Base-by-base conservation (phyloP, 2,113 vertebrate species). In the Malurus alboscapulatus region DNA sequence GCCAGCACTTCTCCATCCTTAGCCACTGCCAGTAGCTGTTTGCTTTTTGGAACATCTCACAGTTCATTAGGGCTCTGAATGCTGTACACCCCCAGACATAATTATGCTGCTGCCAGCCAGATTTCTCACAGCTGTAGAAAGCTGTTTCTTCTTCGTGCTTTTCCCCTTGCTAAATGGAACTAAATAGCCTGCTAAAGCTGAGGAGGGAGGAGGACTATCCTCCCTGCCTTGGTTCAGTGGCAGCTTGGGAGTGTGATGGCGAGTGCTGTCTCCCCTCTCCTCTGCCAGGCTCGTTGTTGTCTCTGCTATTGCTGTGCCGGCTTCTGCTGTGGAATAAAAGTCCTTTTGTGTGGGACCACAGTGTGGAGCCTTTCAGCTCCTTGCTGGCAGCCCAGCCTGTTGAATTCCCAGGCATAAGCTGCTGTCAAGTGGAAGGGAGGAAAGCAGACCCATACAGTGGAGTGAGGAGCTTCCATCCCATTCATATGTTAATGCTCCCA, bases 241-340 rank as follows among this genome's bases (percentile, higher is more conserved):
- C 87, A 36, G 26, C 19, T 34, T 29, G 72, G 38, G 51, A 25
- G 14, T 48, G 61, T 38, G 62, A 38, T 50, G 63, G 8, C 81
- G 67, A 75, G 57, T 78, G 17, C 48, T 19, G 30, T 53, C 44
- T 77, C 21, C n/a, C 14, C 27, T 75, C 22, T 73, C 16, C 54
- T 59, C 73, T 77, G 53, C 44, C 32, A 53, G 38, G 57, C 19
- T 88, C 0, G 1, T 75, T 51, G 34, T 86, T 93, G 61, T 75
- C 54, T 10, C 26, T 30, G 54, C 82, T 36, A n/a, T 69, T 87
- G 77, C 89, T 76, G 74, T 24, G 50, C 84, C 65, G 54, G 9
- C 82, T 83, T 88, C 63, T 58, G 45, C 61, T 88, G 67, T 20
- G 91, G 59, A 91, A 96, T 96, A 92, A 92, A 91, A 94, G 80